Evolutionary conservation across 1,140 invertebrate genomes (phyloP).

Genomic region (Adoxophyes honmai): DNA sequence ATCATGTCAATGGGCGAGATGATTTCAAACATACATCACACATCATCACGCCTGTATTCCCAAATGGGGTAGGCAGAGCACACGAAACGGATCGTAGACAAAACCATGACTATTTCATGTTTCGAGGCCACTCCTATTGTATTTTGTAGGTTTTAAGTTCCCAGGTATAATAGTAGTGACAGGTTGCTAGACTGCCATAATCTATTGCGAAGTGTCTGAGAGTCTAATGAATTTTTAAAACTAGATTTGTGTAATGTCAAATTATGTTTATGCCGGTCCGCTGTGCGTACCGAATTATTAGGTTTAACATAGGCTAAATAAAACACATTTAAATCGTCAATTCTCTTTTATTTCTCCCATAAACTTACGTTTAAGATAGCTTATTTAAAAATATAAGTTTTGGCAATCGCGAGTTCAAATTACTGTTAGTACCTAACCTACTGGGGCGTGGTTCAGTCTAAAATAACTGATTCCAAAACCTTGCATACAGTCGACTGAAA

Average conservation of each 20-base stretch:
- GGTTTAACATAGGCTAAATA: neutral
- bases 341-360: conserved; percentile 7
- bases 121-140: no score
- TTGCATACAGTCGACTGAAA: neutral
- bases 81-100: no score
- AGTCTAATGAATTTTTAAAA: no score
- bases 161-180: no score
- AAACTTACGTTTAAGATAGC: conserved; percentile 1
- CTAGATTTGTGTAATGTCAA: neutral
- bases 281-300: neutral
- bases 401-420: conserved; percentile 10
- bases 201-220: no score
- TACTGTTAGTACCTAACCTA: conserved; percentile 1
- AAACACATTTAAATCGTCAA: neutral
- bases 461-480: neutral
- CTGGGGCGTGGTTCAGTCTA: neutral
- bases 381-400: conserved; percentile 16
- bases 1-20: no score
- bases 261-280: neutral
- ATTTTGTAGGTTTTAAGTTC: no score
- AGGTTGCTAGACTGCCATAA: no score
- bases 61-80: no score
- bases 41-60: no score
- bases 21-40: no score
- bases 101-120: no score